Conservation (phyloP, 2,797 vertebrate species). For the Clarias laeviceps region DNA sequence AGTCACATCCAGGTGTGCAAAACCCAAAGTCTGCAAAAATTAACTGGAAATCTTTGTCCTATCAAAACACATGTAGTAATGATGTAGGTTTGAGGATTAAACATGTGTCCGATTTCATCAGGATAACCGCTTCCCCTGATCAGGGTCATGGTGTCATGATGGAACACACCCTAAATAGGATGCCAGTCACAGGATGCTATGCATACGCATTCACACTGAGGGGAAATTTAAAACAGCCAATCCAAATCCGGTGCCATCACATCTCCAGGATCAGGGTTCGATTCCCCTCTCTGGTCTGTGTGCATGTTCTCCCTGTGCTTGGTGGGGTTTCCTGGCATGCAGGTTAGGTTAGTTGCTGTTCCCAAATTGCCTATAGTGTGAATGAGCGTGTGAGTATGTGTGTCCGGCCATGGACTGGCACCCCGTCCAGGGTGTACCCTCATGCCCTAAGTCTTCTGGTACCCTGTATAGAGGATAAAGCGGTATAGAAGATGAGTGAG, state of each 20-base stretch:
- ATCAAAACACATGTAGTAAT: too few species aligned
- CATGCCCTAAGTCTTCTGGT: too few species aligned
- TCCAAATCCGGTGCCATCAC: background rate
- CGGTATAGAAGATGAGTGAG: too few species aligned
- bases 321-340: too few species aligned
- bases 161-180: background rate
- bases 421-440: too few species aligned
- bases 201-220: background rate
- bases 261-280: too few species aligned
- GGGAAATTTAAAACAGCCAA: background rate
- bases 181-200: background rate
- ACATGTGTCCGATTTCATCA: background rate
- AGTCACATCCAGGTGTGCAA: background rate
- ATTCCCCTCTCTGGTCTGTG: too few species aligned
- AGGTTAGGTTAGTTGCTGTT: too few species aligned
- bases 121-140: background rate
- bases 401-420: too few species aligned
- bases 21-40: background rate
- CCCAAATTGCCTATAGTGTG: too few species aligned
- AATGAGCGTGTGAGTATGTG: too few species aligned
- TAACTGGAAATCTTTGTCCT: background rate
- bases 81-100: background rate
- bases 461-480: too few species aligned
- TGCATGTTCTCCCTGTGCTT: background rate
- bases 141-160: background rate